Evolutionary conservation across 2,888 invertebrate genomes (phyloP), one percentile per base, ranked within the genome.

Genomic region (Marronus borbonicus): DNA sequence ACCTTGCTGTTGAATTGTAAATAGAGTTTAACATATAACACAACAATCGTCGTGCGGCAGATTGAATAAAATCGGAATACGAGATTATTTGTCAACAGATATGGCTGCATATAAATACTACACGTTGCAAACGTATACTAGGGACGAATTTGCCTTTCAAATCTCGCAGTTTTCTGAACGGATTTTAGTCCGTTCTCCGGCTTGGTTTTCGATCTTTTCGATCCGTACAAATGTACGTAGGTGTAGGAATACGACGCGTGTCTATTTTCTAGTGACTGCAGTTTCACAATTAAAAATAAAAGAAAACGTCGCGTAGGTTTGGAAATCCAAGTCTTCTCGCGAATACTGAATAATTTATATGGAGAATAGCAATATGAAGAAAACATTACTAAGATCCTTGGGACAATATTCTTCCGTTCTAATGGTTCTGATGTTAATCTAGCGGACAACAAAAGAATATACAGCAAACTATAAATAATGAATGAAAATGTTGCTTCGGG

Each of bases 21-120:
- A 65, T 65, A 65, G 20, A 36, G 44, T 44, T 65, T 39, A 44
- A 36, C 65, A 65, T 39, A 44, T 44, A 65, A n/a, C n/a, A 36
- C 65, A 39, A 12, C 44, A 20, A 20, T 31, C 20, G n/a, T 10
- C 39, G 44, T 8, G 44, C 44, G 12, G 7, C 2, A 14, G 68
- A 68, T 68, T 50, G 68, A 50, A 50, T 50, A 68, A 50, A 68
- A 50, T 50, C 24, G 50, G 68, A 68, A 68, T 68, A 68, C 68
- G 68, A 68, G 49, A 68, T 68, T 68, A 68, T 68, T 68, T 68
- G 68, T 68, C 68, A 68, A 68, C 68, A 68, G 68, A 68, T 68
- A 68, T 39, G 24, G n/a, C 14, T 28, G 28, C 50, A 24, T 39
- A 50, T 10, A 49, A 68, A 68, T 50, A 50, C 10, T 31, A n/a